A percentile compares a stretch with the other conserved stretches of the same genome.
These are phyloP conservation scores for Corvus cornix DNA, from an alignment of 2,113 vertebrate genomes.

Conservation along the genomic window DNA sequence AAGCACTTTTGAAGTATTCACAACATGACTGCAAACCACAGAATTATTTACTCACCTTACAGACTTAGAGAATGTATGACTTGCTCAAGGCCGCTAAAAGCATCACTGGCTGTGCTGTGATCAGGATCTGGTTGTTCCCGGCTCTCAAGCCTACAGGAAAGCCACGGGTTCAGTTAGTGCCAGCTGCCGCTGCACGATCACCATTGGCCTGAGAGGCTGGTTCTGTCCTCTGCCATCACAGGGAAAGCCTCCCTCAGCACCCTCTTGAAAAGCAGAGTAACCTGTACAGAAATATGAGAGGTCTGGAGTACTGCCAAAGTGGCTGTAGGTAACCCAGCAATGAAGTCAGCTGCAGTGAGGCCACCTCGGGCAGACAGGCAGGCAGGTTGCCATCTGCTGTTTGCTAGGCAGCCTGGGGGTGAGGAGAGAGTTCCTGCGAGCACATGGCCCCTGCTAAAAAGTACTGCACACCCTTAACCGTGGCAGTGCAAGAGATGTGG, in stretches of 20 bases:
- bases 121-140: background rate
- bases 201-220: background rate
- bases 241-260: background rate
- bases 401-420: background rate
- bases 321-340: background rate
- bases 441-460: background rate
- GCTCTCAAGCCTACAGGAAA: background rate
- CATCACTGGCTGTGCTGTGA: background rate
- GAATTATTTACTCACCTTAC: background rate
- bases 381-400: background rate
- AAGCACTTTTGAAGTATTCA: background rate
- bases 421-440: background rate
- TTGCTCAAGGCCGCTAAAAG: background rate
- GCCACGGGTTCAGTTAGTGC: background rate
- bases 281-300: background rate
- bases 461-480: accelerated
- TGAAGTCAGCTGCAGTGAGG: background rate
- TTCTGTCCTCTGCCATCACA: background rate
- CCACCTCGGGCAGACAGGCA: background rate
- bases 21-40: background rate
- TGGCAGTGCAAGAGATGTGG: background rate
- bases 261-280: background rate
- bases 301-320: background rate
- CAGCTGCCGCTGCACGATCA: accelerated
- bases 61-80: background rate